A percentile compares a stretch with the other conserved stretches of the same genome.
These are phyloP conservation scores for Girardia tigrina DNA, from an alignment of 2,888 invertebrate species.

Conservation along the genomic window DNA sequence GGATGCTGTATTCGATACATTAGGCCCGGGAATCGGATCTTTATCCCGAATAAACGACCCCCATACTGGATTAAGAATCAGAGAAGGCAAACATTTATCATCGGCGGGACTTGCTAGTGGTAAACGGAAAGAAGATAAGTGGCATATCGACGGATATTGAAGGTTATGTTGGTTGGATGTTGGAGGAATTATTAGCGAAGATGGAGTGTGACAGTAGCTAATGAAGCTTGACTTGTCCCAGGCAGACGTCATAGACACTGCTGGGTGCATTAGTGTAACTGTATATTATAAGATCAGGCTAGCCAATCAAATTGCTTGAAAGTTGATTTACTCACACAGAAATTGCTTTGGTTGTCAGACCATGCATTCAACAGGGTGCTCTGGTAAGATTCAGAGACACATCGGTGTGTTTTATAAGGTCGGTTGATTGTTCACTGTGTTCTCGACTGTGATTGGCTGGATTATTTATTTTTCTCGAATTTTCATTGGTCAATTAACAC, in stretches of 20 bases:
- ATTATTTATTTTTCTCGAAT: not conserved
- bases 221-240: conserved; percentile 23
- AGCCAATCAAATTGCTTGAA: conserved; percentile 4
- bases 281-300: conserved; percentile 13
- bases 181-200: not conserved
- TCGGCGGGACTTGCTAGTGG: not conserved
- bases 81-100: not conserved
- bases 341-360: not conserved
- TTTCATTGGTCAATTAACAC: not conserved
- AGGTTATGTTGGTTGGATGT: not conserved
- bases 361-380: conserved; percentile 23
- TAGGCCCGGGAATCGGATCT: not conserved
- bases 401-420: conserved; percentile 7
- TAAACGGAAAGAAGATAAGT: not conserved
- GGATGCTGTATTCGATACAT: not conserved
- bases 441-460: not conserved
- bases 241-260: not conserved
- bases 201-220: not conserved
- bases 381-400: not conserved
- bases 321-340: not conserved
- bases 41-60: not conserved
- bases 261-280: not conserved
- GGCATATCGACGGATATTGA: not conserved
- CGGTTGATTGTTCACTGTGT: not conserved
- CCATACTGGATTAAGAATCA: not conserved